Conservation (phyloP, 2,797 vertebrate genomes). For the Synanceia verrucosa region DNA sequence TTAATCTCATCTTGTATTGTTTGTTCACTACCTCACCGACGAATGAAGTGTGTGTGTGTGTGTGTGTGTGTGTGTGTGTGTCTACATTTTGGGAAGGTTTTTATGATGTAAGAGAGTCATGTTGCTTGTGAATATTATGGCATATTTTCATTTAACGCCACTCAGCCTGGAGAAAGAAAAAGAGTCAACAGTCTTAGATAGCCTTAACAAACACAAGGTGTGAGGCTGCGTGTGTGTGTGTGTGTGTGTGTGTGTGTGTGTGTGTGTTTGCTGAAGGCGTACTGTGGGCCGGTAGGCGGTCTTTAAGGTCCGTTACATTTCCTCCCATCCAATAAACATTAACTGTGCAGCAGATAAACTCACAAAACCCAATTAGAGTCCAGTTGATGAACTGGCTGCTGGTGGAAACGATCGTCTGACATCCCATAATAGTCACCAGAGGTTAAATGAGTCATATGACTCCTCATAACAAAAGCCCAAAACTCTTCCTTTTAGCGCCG, state of each 20-base stretch:
- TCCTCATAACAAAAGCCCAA: not conserved
- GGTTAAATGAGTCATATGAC: not conserved
- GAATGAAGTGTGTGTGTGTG: slow-evolving; percentile 46
- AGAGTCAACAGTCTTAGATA: slow-evolving; percentile 60
- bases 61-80: slow-evolving; percentile 6
- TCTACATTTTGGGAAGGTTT: not conserved
- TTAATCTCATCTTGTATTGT: slow-evolving; percentile 64
- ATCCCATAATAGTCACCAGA: not conserved
- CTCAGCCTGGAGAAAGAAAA: slow-evolving; percentile 16
- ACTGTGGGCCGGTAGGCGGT: slow-evolving; percentile 12
- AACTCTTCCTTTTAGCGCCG: not conserved
- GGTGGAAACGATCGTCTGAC: not conserved
- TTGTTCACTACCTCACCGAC: slow-evolving; percentile 49
- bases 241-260: slow-evolving; percentile 17
- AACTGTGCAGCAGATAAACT: slow-evolving; percentile 37
- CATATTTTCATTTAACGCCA: not conserved
- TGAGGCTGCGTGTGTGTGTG: not conserved
- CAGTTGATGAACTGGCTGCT: fast-evolving
- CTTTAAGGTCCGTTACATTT: slow-evolving; percentile 69
- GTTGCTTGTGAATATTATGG: not conserved
- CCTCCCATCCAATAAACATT: slow-evolving; percentile 66
- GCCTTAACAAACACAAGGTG: slow-evolving; percentile 51
- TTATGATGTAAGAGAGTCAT: not conserved
- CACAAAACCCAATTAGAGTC: not conserved
- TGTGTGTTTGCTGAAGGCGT: slow-evolving; percentile 71